Conservation (phyloP, 2,797 vertebrate genomes). For the Anabas testudineus region DNA sequence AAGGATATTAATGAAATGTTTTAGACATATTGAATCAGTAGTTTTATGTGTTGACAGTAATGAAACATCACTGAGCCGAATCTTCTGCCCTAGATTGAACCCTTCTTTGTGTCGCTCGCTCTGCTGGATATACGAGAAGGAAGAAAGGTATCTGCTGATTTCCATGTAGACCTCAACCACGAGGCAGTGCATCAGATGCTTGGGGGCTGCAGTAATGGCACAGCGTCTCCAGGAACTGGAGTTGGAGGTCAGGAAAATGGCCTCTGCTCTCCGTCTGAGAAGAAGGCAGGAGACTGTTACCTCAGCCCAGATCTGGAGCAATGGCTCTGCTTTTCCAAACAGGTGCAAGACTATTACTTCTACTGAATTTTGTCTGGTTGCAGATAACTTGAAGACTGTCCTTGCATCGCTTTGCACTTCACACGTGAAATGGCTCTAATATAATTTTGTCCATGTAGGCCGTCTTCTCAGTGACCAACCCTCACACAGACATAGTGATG, state of each 20-base stretch:
- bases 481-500: slow-evolving; percentile 95
- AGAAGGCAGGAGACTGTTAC: slow-evolving; percentile 87
- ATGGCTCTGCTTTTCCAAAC: slow-evolving; percentile 94
- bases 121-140: slow-evolving; percentile 91
- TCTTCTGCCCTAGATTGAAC: slow-evolving; percentile 88
- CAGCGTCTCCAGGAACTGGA: slow-evolving; percentile 20
- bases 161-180: slow-evolving; percentile 96
- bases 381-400: neutral
- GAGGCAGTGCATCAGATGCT: slow-evolving; percentile 84
- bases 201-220: slow-evolving; percentile 60
- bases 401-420: neutral
- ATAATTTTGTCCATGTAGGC: slow-evolving; percentile 81
- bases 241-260: slow-evolving; percentile 87
- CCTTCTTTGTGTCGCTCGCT: slow-evolving; percentile 93
- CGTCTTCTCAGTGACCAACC: slow-evolving; percentile 95
- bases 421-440: neutral
- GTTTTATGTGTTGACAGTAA: neutral
- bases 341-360: slow-evolving; percentile 82
- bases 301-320: slow-evolving; percentile 89
- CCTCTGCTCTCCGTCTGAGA: slow-evolving; percentile 77
- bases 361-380: neutral
- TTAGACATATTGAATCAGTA: neutral
- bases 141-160: slow-evolving; percentile 96
- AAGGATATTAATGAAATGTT: neutral
- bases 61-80: slow-evolving; percentile 10